A percentile compares a stretch with the other conserved stretches of the same genome.
Evolutionary conservation across 2,888 invertebrate genomes (phyloP).

Genomic region (Cyclophora punctaria): DNA sequence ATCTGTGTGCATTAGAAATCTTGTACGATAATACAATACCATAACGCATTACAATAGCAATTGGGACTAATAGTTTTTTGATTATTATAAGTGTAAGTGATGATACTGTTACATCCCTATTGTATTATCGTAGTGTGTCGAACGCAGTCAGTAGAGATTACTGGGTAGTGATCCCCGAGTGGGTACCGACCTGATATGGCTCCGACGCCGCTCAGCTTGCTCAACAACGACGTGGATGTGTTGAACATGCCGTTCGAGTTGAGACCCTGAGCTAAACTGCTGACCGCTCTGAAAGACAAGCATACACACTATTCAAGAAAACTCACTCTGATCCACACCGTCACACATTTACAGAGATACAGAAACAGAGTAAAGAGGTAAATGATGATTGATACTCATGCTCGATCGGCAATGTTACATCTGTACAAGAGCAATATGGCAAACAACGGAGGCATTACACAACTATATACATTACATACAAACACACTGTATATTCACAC

Average conservation of each 20-base stretch:
- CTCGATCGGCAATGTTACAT: slow-evolving; percentile 32
- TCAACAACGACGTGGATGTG: slow-evolving; percentile 80
- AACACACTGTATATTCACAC: background rate
- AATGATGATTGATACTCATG: slow-evolving; percentile 47
- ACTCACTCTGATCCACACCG: slow-evolving; percentile 11
- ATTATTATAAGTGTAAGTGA: too few relatives aligned
- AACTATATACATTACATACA: slow-evolving; percentile 45
- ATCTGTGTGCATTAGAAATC: too few relatives aligned
- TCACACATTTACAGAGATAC: slow-evolving; percentile 3
- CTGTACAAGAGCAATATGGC: slow-evolving; percentile 44
- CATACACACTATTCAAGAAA: slow-evolving; percentile 37
- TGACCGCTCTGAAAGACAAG: slow-evolving; percentile 67
- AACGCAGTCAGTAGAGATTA: background rate
- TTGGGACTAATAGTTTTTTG: too few relatives aligned
- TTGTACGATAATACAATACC: too few relatives aligned
- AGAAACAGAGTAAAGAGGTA: slow-evolving; percentile 19
- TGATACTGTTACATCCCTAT: too few relatives aligned
- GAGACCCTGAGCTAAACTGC: slow-evolving; percentile 74
- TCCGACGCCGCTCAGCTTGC: slow-evolving; percentile 70
- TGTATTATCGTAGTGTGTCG: background rate
- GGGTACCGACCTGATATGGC: slow-evolving; percentile 66
- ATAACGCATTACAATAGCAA: too few relatives aligned
- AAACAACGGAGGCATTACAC: slow-evolving; percentile 22
- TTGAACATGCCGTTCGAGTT: slow-evolving; percentile 85
- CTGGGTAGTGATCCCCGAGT: background rate